Conservation (phyloP, 2,797 vertebrate species). For the Apogon talboti region DNA sequence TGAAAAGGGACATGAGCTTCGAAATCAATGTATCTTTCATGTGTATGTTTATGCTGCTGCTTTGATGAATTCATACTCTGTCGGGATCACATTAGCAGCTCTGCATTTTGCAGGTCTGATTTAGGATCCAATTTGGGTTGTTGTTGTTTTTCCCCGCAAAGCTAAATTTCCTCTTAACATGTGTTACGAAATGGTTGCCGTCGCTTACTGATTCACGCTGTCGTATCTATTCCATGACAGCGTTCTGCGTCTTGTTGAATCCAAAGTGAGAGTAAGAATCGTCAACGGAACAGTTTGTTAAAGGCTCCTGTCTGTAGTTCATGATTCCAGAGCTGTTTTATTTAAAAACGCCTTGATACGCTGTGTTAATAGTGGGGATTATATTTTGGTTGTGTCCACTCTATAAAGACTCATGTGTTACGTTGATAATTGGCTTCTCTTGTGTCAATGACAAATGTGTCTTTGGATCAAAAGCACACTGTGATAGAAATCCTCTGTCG, state of each 20-base stretch:
- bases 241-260: slow-evolving; percentile 33
- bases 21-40: slow-evolving; percentile 25
- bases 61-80: slow-evolving; percentile 38
- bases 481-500: slow-evolving; percentile 12
- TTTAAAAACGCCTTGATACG: background rate
- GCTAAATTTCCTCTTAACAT: slow-evolving; percentile 10
- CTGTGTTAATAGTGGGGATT: slow-evolving; percentile 17
- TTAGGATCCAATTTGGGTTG: slow-evolving; percentile 54
- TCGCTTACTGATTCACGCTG: slow-evolving; percentile 18
- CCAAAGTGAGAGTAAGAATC: slow-evolving; percentile 33
- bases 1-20: slow-evolving; percentile 27
- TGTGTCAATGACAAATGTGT: slow-evolving; percentile 23
- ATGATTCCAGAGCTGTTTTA: background rate
- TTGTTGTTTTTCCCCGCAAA: slow-evolving; percentile 23
- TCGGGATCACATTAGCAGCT: slow-evolving; percentile 36
- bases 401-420: slow-evolving; percentile 30
- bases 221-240: slow-evolving; percentile 30
- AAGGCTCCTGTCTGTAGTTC: background rate
- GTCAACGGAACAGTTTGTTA: slow-evolving; percentile 11
- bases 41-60: slow-evolving; percentile 22
- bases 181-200: slow-evolving; percentile 36
- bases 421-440: slow-evolving; percentile 33
- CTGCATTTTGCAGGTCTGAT: slow-evolving; percentile 21
- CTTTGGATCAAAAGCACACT: slow-evolving; percentile 9
- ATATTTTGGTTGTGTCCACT: slow-evolving; percentile 11